These are phyloP conservation scores for Eurosta solidaginis DNA, from an alignment of 1,140 invertebrate species.

Conservation along the genomic window DNA sequence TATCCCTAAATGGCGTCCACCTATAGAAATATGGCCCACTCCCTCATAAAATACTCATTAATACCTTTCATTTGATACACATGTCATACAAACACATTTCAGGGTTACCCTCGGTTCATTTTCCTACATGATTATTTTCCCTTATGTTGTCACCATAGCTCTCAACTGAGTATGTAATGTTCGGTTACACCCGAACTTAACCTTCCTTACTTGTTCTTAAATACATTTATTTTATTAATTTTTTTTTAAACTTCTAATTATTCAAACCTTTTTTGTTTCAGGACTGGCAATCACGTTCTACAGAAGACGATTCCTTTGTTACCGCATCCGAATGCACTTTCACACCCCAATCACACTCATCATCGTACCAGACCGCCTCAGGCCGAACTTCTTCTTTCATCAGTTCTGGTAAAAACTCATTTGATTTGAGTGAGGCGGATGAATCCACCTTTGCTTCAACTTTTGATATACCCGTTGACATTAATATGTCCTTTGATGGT, in stretches of 20 bases:
- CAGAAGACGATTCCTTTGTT: slow-evolving; percentile 67
- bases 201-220: no score
- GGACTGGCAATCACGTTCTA: slow-evolving; percentile 60
- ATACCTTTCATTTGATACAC: no score
- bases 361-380: slow-evolving; percentile 71
- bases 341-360: slow-evolving; percentile 68
- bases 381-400: slow-evolving; percentile 64
- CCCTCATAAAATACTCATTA: no score
- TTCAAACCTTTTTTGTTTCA: slow-evolving; percentile 29
- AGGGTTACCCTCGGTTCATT: no score
- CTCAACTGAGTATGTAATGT: no score
- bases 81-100: no score
- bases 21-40: no score
- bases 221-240: background rate
- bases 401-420: slow-evolving; percentile 58
- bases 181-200: no score
- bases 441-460: slow-evolving; percentile 53
- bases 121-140: no score
- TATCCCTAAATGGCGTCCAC: no score
- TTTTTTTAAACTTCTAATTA: background rate
- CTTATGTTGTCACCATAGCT: no score
- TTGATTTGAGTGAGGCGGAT: slow-evolving; percentile 50
- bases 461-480: slow-evolving; percentile 46
- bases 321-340: slow-evolving; percentile 73
- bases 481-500: slow-evolving; percentile 56